phyloP scores from a whole-genome alignment of 2,797 vertebrate species.

The Lithobates pipiens region DNA sequence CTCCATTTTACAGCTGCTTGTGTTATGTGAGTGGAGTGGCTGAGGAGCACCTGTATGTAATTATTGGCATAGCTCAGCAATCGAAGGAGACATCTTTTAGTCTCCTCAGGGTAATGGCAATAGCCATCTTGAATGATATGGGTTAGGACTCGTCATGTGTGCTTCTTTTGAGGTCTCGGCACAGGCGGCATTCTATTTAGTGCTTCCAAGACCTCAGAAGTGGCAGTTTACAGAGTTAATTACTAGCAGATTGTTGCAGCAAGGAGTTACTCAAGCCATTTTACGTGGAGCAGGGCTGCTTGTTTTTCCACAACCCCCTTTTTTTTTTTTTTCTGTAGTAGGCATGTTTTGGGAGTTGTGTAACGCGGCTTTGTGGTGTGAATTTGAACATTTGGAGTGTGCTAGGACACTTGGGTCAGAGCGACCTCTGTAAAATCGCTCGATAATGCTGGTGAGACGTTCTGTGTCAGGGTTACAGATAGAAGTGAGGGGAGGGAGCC shows the following conservation, averaged over 20 bases:
- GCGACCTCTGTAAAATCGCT: conserved; percentile 27
- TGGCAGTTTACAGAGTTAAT: not conserved
- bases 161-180: conserved; percentile 5
- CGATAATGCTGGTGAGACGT: conserved; percentile 13
- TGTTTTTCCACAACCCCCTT: not conserved
- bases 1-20: not conserved
- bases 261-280: not conserved
- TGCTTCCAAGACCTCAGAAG: conserved; percentile 1
- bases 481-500: not conserved
- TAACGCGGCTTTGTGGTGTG: not conserved
- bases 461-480: conserved; percentile 24
- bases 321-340: not conserved
- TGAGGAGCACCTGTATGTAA: conserved; percentile 47
- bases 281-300: not conserved
- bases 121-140: conserved; percentile 59
- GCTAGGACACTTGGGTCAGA: conserved; percentile 12
- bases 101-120: conserved; percentile 64
- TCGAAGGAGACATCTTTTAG: conserved; percentile 64
- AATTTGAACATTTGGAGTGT: not conserved
- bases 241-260: not conserved
- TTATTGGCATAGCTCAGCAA: conserved; percentile 27
- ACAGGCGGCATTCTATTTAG: not conserved
- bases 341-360: not conserved
- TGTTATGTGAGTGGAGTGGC: conserved; percentile 28
- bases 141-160: conserved; percentile 44